These are phyloP conservation scores for Oostethus manadensis DNA, from an alignment of 2,113 vertebrate genomes.

Conservation along the genomic window DNA sequence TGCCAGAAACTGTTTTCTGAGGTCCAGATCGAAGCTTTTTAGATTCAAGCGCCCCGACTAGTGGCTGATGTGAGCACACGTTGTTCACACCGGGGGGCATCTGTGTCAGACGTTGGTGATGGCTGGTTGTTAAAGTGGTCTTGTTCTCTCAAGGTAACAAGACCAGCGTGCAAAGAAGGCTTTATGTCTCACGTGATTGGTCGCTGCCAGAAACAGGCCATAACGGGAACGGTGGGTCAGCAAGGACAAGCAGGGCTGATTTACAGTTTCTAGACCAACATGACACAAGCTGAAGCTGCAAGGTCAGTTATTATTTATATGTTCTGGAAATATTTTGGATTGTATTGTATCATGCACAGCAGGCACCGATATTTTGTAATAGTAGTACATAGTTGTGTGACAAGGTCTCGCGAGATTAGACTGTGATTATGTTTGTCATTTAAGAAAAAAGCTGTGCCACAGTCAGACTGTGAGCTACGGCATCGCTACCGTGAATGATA, in stretches of 20 bases:
- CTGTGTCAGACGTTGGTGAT: slow-evolving; percentile 16
- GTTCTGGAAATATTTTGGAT: too few species aligned
- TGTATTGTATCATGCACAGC: too few species aligned
- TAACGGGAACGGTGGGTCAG: slow-evolving; percentile 25
- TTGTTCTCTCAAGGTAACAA: slow-evolving; percentile 35
- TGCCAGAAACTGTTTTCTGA: neutral
- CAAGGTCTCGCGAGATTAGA: too few species aligned
- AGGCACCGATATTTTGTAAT: too few species aligned
- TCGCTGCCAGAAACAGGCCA: slow-evolving; percentile 30
- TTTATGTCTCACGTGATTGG: slow-evolving; percentile 28
- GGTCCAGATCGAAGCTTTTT: neutral
- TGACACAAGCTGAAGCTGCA: neutral
- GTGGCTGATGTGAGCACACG: slow-evolving; percentile 12
- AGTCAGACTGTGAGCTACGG: too few species aligned
- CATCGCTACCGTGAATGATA: too few species aligned
- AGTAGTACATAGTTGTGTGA: too few species aligned
- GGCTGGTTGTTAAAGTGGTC: slow-evolving; percentile 36
- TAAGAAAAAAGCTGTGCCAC: too few species aligned
- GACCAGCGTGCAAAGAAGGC: slow-evolving; percentile 27
- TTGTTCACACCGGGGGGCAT: slow-evolving; percentile 6
- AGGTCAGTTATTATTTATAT: too few species aligned
- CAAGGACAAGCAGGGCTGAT: slow-evolving; percentile 24
- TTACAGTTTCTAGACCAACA: slow-evolving; percentile 20
- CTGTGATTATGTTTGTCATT: too few species aligned
- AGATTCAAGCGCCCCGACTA: neutral